Conservation (phyloP, 2,113 vertebrate genomes). For the Strix uralensis region DNA sequence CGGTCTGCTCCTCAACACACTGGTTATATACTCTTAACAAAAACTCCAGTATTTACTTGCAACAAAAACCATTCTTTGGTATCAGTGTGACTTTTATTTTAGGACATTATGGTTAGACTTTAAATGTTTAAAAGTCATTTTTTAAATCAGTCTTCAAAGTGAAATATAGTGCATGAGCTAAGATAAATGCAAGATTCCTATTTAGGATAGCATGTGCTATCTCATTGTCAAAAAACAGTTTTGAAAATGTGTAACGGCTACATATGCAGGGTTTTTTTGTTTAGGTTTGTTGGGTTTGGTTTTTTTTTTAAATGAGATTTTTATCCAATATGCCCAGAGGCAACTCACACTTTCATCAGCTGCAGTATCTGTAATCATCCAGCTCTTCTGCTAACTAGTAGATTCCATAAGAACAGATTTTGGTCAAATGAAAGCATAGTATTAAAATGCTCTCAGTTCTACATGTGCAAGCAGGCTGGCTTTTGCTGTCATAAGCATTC, state of each 20-base stretch:
- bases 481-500: slow-evolving; percentile 5
- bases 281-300: too few relatives aligned
- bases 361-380: background rate
- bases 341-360: background rate
- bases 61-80: background rate
- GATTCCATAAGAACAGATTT: background rate
- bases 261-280: background rate
- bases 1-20: accelerated
- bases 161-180: background rate
- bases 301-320: background rate
- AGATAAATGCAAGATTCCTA: background rate
- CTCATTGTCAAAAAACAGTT: background rate
- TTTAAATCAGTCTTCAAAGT: background rate
- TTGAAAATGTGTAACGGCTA: background rate
- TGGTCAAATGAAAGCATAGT: background rate
- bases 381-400: background rate
- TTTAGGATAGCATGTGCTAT: background rate
- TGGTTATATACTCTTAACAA: background rate
- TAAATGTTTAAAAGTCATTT: background rate
- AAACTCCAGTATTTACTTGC: background rate
- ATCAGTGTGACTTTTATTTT: background rate
- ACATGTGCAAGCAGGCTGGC: background rate
- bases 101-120: background rate
- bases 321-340: background rate
- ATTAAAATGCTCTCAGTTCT: background rate